Percentiles rank a stretch among this genome's conserved stretches.
phyloP scores from a whole-genome alignment of 2,113 vertebrate genomes.

The Apteryx mantelli region DNA sequence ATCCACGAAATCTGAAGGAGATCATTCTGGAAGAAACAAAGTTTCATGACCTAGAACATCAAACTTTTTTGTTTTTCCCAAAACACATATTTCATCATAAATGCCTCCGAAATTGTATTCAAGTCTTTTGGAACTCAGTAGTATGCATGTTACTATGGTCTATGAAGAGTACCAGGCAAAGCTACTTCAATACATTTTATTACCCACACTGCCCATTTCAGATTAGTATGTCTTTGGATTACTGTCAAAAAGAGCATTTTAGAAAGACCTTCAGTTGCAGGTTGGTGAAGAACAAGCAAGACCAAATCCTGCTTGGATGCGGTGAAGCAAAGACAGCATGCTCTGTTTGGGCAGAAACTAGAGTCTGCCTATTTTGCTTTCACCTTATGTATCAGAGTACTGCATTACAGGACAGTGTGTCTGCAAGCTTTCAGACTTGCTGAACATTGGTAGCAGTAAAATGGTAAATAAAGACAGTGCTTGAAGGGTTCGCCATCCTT shows the following conservation, averaged over 20 bases:
- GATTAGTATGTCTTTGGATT: not conserved
- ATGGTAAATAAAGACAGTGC: not conserved
- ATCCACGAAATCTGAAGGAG: not conserved
- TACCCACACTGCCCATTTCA: not conserved
- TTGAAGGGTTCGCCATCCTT: not conserved
- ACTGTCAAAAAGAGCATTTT: not conserved
- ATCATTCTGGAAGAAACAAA: not conserved
- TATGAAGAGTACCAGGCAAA: not conserved
- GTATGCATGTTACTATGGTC: not conserved
- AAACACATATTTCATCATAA: not conserved
- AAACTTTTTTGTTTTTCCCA: not conserved
- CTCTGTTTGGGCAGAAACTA: not conserved
- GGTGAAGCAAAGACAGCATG: not conserved
- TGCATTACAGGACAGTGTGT: rapidly evolving
- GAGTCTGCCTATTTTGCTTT: not conserved
- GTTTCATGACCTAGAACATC: not conserved
- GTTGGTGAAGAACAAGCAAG: not conserved
- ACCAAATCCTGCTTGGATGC: not conserved
- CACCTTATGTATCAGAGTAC: not conserved
- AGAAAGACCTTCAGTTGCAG: not conserved
- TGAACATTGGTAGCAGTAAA: not conserved
- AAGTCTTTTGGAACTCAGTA: not conserved
- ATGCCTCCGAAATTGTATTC: not conserved
- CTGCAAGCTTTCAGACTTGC: not conserved
- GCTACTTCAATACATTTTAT: not conserved